Evolutionary conservation across 2,797 vertebrate species (phyloP).

Genomic region (Threskiornis aethiopicus): DNA sequence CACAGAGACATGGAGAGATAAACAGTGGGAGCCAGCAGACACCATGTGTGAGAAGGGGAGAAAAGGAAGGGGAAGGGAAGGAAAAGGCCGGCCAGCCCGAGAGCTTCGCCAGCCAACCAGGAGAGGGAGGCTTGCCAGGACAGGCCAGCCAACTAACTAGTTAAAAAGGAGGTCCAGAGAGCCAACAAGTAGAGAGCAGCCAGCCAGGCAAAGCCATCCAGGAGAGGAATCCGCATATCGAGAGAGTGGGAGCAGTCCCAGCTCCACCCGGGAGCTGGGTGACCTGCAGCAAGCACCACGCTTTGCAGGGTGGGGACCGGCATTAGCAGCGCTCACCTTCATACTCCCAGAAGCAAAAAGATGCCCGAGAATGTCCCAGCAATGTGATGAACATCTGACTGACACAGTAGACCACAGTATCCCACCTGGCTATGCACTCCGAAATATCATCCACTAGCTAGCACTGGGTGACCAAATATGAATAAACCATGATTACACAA

Average conservation of each 20-base stretch:
- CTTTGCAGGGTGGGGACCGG: rapidly evolving
- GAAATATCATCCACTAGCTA: neutral
- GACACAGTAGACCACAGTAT: neutral
- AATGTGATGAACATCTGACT: neutral
- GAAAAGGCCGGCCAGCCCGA: neutral
- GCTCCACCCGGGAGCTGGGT: neutral
- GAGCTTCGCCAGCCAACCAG: neutral
- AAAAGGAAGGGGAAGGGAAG: neutral
- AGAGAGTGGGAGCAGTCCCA: neutral
- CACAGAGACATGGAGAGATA: constrained; percentile 35
- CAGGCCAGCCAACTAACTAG: neutral
- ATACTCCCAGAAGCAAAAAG: neutral
- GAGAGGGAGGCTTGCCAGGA: constrained; percentile 1
- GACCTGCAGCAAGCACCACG: neutral
- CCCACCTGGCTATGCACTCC: neutral
- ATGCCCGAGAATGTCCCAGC: neutral
- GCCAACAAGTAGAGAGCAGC: neutral
- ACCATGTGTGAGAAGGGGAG: constrained; percentile 27
- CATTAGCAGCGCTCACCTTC: neutral
- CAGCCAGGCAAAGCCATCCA: neutral
- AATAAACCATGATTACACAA: neutral
- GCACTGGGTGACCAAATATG: neutral
- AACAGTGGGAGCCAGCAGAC: constrained; percentile 55
- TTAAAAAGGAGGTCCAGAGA: neutral
- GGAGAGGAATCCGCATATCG: rapidly evolving